A percentile compares a stretch with the other conserved stretches of the same genome.
phyloP scores from a whole-genome alignment of 2,888 invertebrate species.

The Chrysolina oricalcia region DNA sequence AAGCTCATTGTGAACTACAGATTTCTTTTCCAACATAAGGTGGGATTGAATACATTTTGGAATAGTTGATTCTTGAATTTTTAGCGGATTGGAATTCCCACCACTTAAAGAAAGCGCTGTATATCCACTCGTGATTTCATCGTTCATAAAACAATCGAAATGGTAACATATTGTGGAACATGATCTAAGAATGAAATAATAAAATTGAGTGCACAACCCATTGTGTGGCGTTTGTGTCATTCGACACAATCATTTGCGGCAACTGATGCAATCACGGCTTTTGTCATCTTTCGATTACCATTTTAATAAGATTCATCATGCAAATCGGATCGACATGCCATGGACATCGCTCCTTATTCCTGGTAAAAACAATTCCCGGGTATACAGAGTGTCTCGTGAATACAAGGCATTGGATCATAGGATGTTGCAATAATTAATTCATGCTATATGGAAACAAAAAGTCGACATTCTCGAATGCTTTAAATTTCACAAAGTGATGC shows the following conservation, averaged over 20 bases:
- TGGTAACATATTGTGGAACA: slow-evolving; percentile 19
- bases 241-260: slow-evolving; percentile 50
- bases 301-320: slow-evolving; percentile 64
- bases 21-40: too few species aligned
- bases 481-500: too few species aligned
- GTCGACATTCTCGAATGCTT: too few species aligned
- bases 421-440: too few species aligned
- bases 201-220: slow-evolving; percentile 19
- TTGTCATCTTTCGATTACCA: slow-evolving; percentile 59
- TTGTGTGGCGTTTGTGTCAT: slow-evolving; percentile 9
- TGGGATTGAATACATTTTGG: too few species aligned
- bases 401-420: too few species aligned
- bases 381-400: neutral
- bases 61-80: too few species aligned
- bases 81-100: too few species aligned
- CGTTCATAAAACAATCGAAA: too few species aligned
- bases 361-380: slow-evolving; percentile 27
- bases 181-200: slow-evolving; percentile 31
- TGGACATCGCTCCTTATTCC: slow-evolving; percentile 48
- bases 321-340: slow-evolving; percentile 62
- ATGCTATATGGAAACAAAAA: too few species aligned
- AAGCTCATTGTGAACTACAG: too few species aligned
- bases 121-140: neutral
- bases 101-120: too few species aligned
- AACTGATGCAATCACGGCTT: slow-evolving; percentile 45